phyloP scores from a whole-genome alignment of 2,888 invertebrate genomes.

The Prosapia bicincta region DNA sequence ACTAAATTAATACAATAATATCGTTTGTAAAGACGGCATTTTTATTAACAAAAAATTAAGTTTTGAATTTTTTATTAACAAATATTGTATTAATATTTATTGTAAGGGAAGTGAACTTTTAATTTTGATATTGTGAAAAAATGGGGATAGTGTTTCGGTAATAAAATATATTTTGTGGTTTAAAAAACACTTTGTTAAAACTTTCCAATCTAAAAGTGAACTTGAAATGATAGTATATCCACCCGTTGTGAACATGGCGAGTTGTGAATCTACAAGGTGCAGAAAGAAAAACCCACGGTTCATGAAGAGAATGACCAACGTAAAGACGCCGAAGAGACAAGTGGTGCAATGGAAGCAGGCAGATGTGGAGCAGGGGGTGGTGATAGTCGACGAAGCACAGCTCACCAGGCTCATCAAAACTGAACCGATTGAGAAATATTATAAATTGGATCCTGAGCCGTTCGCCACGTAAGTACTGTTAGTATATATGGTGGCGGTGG shows the following conservation, averaged over 20 bases:
- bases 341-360: slow-evolving; percentile 50
- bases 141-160: slow-evolving; percentile 11
- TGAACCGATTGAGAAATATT: slow-evolving; percentile 52
- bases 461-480: slow-evolving; percentile 49
- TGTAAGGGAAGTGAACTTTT: neutral
- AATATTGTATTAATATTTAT: too few species aligned
- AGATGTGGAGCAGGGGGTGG: slow-evolving; percentile 50
- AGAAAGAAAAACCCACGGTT: slow-evolving; percentile 20
- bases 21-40: neutral
- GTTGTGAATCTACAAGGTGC: slow-evolving; percentile 4
- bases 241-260: slow-evolving; percentile 7
- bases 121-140: neutral
- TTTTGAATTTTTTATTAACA: too few species aligned
- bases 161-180: neutral
- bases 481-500: neutral
- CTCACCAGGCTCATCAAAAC: slow-evolving; percentile 50
- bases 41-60: neutral
- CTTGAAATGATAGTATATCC: slow-evolving; percentile 24
- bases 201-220: neutral
- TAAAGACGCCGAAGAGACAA: slow-evolving; percentile 33
- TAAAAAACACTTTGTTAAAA: neutral
- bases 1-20: neutral
- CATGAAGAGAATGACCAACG: slow-evolving; percentile 25
- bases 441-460: slow-evolving; percentile 51
- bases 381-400: slow-evolving; percentile 49